Evolutionary conservation across 2,113 vertebrate genomes (phyloP).

Genomic region (Oceanites oceanicus): DNA sequence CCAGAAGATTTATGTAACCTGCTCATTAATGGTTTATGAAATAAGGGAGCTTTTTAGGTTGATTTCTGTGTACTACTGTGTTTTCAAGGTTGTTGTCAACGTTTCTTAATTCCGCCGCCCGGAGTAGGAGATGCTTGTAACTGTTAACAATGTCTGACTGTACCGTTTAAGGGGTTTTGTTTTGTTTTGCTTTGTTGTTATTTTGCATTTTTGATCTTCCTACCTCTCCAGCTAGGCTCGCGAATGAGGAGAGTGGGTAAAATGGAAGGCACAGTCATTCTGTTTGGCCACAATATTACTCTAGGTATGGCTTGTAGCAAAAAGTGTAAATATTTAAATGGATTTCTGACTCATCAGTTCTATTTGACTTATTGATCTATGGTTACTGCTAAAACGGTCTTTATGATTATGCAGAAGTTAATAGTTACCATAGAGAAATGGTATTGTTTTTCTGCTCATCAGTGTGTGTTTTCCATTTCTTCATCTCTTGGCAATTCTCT

Average conservation of each 20-base stretch:
- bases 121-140: background rate
- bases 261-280: slow-evolving; percentile 29
- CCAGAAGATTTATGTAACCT: slow-evolving; percentile 55
- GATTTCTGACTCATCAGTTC: slow-evolving; percentile 35
- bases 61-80: background rate
- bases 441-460: slow-evolving; percentile 22
- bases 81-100: background rate
- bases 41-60: slow-evolving; percentile 4
- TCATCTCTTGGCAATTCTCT: slow-evolving; percentile 52
- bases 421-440: slow-evolving; percentile 55
- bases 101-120: background rate
- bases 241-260: background rate
- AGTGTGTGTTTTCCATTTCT: slow-evolving; percentile 44
- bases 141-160: background rate
- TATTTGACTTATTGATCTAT: slow-evolving; percentile 36
- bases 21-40: slow-evolving; percentile 54
- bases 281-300: background rate
- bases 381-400: background rate
- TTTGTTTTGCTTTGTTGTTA: background rate
- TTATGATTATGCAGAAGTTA: slow-evolving; percentile 27
- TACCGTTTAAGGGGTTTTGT: background rate
- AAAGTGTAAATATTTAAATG: slow-evolving; percentile 49
- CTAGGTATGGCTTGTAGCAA: slow-evolving; percentile 14
- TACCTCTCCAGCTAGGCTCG: background rate
- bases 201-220: background rate